Evolutionary conservation across 2,797 vertebrate genomes (phyloP).

Genomic region (Anabacerthia variegaticeps): DNA sequence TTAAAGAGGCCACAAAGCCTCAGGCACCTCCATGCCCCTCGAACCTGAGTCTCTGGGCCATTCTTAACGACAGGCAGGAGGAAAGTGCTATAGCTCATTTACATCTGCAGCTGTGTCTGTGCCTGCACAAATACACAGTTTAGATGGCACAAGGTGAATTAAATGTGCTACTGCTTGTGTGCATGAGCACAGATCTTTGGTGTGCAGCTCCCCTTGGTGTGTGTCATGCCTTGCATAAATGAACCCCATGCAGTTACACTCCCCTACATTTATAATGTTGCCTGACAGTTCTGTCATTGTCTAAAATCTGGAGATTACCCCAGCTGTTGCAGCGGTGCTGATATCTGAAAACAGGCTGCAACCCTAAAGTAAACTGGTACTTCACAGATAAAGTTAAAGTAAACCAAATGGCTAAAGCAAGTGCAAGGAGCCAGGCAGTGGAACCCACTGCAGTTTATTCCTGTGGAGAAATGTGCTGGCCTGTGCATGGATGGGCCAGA

Average conservation of each 20-base stretch:
- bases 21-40: background rate
- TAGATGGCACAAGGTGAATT: background rate
- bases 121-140: background rate
- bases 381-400: slow-evolving; percentile 7
- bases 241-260: background rate
- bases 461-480: background rate
- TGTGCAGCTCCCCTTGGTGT: background rate
- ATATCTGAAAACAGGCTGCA: background rate
- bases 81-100: background rate
- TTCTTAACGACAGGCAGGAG: background rate
- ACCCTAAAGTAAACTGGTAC: background rate
- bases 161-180: background rate
- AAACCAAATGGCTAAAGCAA: background rate
- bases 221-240: background rate
- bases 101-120: background rate
- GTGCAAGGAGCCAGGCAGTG: background rate
- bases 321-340: background rate
- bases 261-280: background rate
- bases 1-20: background rate
- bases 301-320: background rate
- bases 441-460: background rate
- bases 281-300: background rate
- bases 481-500: background rate
- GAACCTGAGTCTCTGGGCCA: background rate
- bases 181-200: background rate